Percentiles rank a stretch among this genome's conserved stretches.
Evolutionary conservation across 2,113 vertebrate species (phyloP).

Genomic region (Macrotis lagotis): DNA sequence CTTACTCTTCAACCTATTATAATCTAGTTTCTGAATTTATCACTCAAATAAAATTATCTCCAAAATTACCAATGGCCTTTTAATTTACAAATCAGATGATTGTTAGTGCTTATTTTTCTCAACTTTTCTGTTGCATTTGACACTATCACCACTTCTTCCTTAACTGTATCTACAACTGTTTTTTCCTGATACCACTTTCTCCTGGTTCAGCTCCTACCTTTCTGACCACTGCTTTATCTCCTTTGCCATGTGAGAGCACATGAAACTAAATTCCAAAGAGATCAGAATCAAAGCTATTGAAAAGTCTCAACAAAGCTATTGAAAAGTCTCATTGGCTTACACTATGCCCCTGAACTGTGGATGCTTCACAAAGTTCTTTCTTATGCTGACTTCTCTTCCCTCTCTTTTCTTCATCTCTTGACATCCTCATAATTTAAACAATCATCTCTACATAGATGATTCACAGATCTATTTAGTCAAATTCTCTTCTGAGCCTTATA

Average conservation of each 20-base stretch:
- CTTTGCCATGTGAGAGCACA: slow-evolving; percentile 15
- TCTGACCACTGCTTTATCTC: neutral
- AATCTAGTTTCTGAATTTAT: too few relatives aligned
- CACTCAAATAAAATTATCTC: too few relatives aligned
- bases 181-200: too few relatives aligned
- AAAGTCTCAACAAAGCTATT: slow-evolving; percentile 21
- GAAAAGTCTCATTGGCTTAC: neutral
- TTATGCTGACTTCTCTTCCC: slow-evolving; percentile 9
- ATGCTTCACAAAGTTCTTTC: neutral
- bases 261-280: neutral
- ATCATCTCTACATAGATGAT: neutral
- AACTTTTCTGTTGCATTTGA: too few relatives aligned
- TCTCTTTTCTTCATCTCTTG: neutral
- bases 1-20: too few relatives aligned
- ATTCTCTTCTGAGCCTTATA: neutral
- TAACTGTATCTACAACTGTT: too few relatives aligned
- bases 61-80: too few relatives aligned
- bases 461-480: slow-evolving; percentile 4
- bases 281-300: slow-evolving; percentile 33
- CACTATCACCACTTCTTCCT: too few relatives aligned
- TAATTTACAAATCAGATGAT: too few relatives aligned
- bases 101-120: too few relatives aligned
- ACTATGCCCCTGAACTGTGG: neutral
- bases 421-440: neutral
- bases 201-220: too few relatives aligned